Evolutionary conservation across 2,113 vertebrate genomes (phyloP).

Genomic region (Neolamprologus falcicula): DNA sequence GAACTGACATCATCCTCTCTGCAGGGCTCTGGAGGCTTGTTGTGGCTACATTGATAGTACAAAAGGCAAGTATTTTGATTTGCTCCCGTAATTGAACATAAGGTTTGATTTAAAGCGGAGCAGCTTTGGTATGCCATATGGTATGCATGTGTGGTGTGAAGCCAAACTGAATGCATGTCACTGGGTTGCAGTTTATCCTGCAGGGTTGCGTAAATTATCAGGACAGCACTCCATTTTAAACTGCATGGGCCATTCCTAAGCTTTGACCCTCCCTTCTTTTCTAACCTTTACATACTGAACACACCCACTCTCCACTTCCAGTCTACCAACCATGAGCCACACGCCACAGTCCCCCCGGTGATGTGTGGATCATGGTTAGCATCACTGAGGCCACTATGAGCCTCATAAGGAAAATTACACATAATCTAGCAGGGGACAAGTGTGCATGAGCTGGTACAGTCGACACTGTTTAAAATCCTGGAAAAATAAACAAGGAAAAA

Average conservation of each 20-base stretch:
- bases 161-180: neutral
- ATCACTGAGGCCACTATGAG: neutral
- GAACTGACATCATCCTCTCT: neutral
- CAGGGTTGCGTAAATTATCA: neutral
- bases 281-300: neutral
- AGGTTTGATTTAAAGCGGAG: neutral
- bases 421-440: neutral
- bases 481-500: conserved; percentile 15
- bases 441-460: neutral
- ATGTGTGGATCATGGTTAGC: neutral
- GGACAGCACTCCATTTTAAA: neutral
- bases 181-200: neutral
- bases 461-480: neutral
- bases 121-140: neutral
- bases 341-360: neutral
- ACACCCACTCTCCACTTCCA: neutral
- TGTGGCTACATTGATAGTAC: neutral
- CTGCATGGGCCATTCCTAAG: neutral
- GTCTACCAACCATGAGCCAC: neutral
- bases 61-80: neutral
- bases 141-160: neutral
- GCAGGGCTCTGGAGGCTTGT: neutral
- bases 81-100: neutral
- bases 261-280: neutral
- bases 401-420: conserved; percentile 13